A percentile compares a stretch with the other conserved stretches of the same genome.
Conservation (phyloP, 2,797 vertebrate species). For the Clarias pachynema region DNA sequence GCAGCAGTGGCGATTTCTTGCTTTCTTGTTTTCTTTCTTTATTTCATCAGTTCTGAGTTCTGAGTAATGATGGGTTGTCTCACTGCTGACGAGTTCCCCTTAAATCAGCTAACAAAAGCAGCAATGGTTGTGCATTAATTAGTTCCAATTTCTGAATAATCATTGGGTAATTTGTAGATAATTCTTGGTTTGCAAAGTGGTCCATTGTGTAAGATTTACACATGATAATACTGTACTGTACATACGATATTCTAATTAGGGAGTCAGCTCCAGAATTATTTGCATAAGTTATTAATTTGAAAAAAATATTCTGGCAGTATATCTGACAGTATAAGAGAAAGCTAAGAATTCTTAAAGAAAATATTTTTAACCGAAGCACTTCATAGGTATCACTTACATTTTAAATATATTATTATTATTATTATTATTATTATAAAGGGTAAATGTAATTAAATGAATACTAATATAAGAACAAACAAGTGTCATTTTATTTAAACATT, state of each 20-base stretch:
- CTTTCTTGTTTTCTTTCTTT: background rate
- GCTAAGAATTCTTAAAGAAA: background rate
- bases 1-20: slow-evolving; percentile 9
- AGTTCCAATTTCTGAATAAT: background rate
- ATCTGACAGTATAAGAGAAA: background rate
- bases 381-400: background rate
- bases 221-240: background rate
- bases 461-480: background rate
- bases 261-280: background rate
- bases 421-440: background rate
- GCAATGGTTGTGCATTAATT: background rate
- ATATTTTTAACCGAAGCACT: background rate
- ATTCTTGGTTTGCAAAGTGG: background rate
- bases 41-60: slow-evolving; percentile 3
- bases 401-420: background rate
- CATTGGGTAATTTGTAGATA: background rate
- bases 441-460: background rate
- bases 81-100: background rate
- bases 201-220: background rate
- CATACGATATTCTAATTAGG: background rate
- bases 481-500: background rate
- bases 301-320: background rate
- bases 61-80: background rate
- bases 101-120: slow-evolving; percentile 2
- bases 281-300: background rate